Evolutionary conservation across 2,888 invertebrate genomes (phyloP).

Genomic region (Lasioglossum calceatum): DNA sequence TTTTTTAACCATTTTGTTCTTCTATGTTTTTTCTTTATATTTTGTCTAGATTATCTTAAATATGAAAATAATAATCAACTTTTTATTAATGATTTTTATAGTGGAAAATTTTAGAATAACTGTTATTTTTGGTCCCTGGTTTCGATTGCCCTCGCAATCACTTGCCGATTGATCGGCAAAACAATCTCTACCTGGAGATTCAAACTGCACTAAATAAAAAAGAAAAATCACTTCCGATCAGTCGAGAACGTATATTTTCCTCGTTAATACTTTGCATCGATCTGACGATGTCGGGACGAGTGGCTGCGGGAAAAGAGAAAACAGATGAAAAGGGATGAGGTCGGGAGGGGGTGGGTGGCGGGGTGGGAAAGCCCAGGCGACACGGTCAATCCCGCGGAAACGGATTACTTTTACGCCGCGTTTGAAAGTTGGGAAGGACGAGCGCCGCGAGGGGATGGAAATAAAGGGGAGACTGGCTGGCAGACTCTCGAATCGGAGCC

Average conservation of each 20-base stretch:
- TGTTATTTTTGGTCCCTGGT: no score
- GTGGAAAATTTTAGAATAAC: no score
- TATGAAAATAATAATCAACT: no score
- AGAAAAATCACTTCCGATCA: no score
- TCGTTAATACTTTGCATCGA: constrained; percentile 62
- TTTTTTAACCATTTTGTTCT: no score
- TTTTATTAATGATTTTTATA: no score
- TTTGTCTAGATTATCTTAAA: no score
- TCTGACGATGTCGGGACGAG: not conserved
- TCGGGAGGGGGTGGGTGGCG: not conserved
- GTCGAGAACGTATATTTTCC: constrained; percentile 52
- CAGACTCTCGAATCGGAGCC: not conserved
- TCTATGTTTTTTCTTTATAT: no score
- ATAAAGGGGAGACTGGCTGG: not conserved
- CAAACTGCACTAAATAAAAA: no score
- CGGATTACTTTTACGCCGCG: constrained; percentile 76
- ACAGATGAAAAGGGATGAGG: not conserved
- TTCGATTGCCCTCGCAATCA: not conserved
- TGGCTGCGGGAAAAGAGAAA: not conserved
- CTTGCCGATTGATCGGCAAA: no score
- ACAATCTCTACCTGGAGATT: no score
- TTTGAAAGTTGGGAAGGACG: constrained; percentile 74
- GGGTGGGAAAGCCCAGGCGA: constrained; percentile 29
- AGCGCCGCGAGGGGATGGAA: constrained; percentile 20
- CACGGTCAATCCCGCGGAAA: constrained; percentile 68